Evolutionary conservation across 1,140 invertebrate genomes (phyloP), one percentile per base, ranked within the genome.

Genomic region (Agrilus planipennis): DNA sequence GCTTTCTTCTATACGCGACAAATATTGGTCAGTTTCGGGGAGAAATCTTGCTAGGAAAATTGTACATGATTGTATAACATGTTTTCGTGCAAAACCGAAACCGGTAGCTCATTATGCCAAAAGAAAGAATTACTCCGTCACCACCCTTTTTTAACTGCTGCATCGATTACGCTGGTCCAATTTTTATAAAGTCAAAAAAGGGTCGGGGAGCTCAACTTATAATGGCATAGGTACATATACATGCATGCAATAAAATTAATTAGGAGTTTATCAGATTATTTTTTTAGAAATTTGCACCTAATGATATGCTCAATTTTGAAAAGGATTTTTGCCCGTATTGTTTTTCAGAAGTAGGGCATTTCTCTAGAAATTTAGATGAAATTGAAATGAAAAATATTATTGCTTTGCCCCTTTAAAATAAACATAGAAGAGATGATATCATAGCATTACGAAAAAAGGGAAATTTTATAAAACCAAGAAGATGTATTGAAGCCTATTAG

Each of bases 11-110:
- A n/a, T 37, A 12, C 17, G 35, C 9, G 18, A 37, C 21, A 6
- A 14, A 6, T 37, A 23, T 23, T 37, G 21, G 20, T 22, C 35
- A 11, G 3, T 37, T 7, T 37, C 10, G 4, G 32, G 17, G 7
- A 4, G 15, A 7, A 34, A 34, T 34, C 20, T 34, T 7, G 12
- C 16, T 5, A 34, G 20, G 20, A 34, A 34, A 18, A 14, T 34
- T 34, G 19, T 34, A 10, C 32, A 34, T 34, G 7, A 34, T 7
- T 37, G 35, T 14, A 10, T 37, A 7, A 4, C 3, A 4, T 37
- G 35, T 25, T 22, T 37, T 21, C 15, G 19, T 9, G 10, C 35
- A 37, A 37, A 37, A 14, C 35, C 35, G 12, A 34, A 9, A 4
- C 7, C 7, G 10, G 19, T 17, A 3, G 5, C 32, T 9, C 4